phyloP scores from a whole-genome alignment of 2,797 vertebrate species.

The Botia kubotai region DNA sequence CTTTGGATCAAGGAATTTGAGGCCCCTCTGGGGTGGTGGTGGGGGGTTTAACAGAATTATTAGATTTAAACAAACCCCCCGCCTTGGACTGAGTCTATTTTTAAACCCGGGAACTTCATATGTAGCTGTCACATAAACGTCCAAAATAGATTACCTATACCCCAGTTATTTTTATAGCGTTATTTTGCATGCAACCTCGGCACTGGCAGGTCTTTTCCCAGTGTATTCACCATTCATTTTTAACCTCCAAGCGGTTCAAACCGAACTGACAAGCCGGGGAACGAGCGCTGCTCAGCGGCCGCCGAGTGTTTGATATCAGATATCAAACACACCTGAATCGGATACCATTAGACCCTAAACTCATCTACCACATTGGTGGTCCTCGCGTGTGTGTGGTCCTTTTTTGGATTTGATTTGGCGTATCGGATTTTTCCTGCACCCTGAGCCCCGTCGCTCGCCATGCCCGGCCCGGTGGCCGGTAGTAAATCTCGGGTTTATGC shows the following conservation, averaged over 20 bases:
- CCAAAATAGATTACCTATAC: neutral
- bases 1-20: slow-evolving; percentile 54
- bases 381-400: neutral
- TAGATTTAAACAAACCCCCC: slow-evolving; percentile 54
- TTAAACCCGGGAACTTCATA: slow-evolving; percentile 41
- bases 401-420: slow-evolving; percentile 34
- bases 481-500: slow-evolving; percentile 97
- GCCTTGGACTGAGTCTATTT: slow-evolving; percentile 43
- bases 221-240: slow-evolving; percentile 22
- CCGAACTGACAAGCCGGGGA: slow-evolving; percentile 62
- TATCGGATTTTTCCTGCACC: slow-evolving; percentile 56
- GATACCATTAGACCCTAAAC: slow-evolving; percentile 40
- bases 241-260: slow-evolving; percentile 49
- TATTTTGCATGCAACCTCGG: slow-evolving; percentile 1
- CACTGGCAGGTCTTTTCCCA: neutral
- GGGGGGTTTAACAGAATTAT: slow-evolving; percentile 62
- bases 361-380: slow-evolving; percentile 34
- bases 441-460: slow-evolving; percentile 80
- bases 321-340: slow-evolving; percentile 15
- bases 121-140: neutral
- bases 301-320: slow-evolving; percentile 5
- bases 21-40: slow-evolving; percentile 64
- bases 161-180: neutral
- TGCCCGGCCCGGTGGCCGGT: slow-evolving; percentile 94
- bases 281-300: slow-evolving; percentile 56